Evolutionary conservation across 2,113 vertebrate genomes (phyloP).

Genomic region (Ammospiza caudacuta): DNA sequence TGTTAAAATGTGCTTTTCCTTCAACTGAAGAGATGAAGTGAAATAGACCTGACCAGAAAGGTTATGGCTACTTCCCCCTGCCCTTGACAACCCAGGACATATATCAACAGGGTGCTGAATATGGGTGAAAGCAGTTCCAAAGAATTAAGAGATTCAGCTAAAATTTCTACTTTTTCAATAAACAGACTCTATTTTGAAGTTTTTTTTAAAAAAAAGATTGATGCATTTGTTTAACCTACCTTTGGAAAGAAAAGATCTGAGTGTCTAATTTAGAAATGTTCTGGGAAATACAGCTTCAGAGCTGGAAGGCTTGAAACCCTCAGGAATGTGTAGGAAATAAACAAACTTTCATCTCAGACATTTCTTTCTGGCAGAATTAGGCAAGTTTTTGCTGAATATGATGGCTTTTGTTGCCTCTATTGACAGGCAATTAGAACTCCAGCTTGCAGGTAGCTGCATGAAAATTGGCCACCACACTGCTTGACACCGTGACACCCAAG

Average conservation of each 20-base stretch:
- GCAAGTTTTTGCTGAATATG: not conserved
- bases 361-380: not conserved
- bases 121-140: not conserved
- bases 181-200: not conserved
- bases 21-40: not conserved
- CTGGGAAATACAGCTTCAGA: not conserved
- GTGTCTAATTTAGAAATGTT: not conserved
- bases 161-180: not conserved
- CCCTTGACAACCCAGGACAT: not conserved
- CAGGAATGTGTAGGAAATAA: not conserved
- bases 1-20: conserved; percentile 13
- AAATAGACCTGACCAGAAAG: not conserved
- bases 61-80: not conserved
- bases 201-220: not conserved
- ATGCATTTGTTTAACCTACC: not conserved
- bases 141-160: not conserved
- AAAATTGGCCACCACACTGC: not conserved
- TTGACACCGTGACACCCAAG: not conserved
- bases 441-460: not conserved
- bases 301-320: not conserved
- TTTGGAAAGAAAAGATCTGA: not conserved
- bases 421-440: not conserved
- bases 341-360: not conserved
- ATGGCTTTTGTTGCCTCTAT: not conserved
- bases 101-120: not conserved